Base-by-base conservation (phyloP, 2,888 invertebrate species). In the Allolobophora icterica region DNA sequence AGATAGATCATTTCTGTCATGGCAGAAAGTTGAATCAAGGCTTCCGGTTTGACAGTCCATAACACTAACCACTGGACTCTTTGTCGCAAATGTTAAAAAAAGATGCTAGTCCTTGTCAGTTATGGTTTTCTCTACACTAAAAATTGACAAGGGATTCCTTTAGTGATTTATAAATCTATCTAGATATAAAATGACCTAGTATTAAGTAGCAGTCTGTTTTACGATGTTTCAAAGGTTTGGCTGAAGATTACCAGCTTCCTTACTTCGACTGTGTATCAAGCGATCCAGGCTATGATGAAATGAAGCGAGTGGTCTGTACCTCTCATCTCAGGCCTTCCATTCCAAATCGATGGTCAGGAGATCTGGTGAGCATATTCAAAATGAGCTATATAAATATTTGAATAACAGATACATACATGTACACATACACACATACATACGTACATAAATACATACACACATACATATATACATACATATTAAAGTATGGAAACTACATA, bases 271-370 rank as follows among this genome's bases (percentile, higher is more conserved):
- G 94, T 30, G 95, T 95, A 3, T 94, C 94, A 0, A 93, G 93
- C 45, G 95, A 95, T 92, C 95, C 95, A 5, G 94, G 94, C 34
- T 95, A 94, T 93, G 95, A 95, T 45, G 95, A 95, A 92, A 95
- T 95, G 95, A 93, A 93, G 84, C 94, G 94, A 91, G 95, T 95
- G n/a, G 94, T 95, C 11, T 94, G 93, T 13, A 92, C 93, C 1
- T 94, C 95, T 52, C 93, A 94, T 89, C 93, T 94, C 91, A 92
- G 95, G 91, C 95, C 95, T 11, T 92, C 92, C 34, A 93, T 95
- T 89, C 94, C 95, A 19, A 94, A 94, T 92, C 93, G 94, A 92
- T 95, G 95, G 95, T 91, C 94, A 5, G 93, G 94, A 21, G 94
- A 95, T 90, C 91, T 93, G 87, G 95, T 95, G 93, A 93, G 94